Percentiles rank a stretch among this genome's conserved stretches.
phyloP scores from a whole-genome alignment of 2,888 invertebrate species.

The Incurvaria masculella region DNA sequence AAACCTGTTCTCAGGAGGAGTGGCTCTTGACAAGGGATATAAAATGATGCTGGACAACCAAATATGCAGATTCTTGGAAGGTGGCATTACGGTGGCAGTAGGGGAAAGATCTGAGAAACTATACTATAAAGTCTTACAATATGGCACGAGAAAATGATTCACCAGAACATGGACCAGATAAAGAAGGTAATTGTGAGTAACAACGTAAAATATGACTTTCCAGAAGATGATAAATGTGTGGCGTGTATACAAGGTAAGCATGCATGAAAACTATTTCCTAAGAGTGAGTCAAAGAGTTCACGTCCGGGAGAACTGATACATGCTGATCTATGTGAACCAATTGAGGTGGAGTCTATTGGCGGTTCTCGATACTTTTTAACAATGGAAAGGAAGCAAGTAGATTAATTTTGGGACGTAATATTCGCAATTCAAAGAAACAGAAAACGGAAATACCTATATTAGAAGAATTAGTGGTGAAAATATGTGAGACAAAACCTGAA shows the following conservation, averaged over 20 bases:
- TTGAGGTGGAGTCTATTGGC: conserved; percentile 3
- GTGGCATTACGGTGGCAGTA: not conserved
- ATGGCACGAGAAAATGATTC: not conserved
- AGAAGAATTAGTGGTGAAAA: not conserved
- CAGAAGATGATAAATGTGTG: not conserved
- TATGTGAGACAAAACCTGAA: not conserved
- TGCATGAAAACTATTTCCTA: not conserved
- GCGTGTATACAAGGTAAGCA: conserved; percentile 3
- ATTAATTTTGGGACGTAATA: not conserved
- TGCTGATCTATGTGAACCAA: conserved; percentile 4
- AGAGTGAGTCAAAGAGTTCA: not conserved
- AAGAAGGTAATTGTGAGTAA: not conserved
- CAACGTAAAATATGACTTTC: not conserved
- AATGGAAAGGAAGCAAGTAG: not conserved
- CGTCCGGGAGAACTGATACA: not conserved
- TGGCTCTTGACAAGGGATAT: not conserved
- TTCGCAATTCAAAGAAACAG: not conserved
- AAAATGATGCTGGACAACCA: not conserved
- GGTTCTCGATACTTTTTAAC: conserved; percentile 3
- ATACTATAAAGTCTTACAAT: not conserved
- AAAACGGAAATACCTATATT: not conserved
- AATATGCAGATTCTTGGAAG: not conserved
- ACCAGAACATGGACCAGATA: not conserved
- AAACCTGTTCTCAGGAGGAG: not conserved
- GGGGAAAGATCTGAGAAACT: not conserved